Base-by-base conservation (phyloP, 2,113 vertebrate genomes). In the Paratilapia polleni region DNA sequence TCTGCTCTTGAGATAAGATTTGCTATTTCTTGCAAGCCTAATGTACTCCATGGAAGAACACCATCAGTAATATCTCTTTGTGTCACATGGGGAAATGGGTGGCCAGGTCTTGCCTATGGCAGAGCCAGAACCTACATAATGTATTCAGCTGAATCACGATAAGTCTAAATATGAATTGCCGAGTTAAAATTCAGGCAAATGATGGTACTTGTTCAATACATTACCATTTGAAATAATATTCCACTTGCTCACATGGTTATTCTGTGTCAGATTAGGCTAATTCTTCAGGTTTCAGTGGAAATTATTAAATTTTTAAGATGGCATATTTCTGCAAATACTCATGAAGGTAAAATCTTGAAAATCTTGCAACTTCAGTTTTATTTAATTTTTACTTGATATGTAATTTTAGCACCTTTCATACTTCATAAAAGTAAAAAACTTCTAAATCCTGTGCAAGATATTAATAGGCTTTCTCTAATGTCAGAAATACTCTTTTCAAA, bases 1-100 rank as follows among this genome's bases (percentile, higher is more conserved):
- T 85, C 89, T 88, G 83, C 78, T 89, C 76, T 77, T 80, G 63
- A 70, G 86, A 92, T 87, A 87, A 91, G 86, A 90, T 83, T 78
- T 87, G 63, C 77, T 86, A 86, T 82, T 87, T 88, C 81, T 70
- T 81, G 86, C 79, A 75, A 84, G 75, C 34, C 34, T 78, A 77
- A 85, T 88, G 80, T 83, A 78, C 86, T 93, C 85, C 52, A 86
- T 78, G 66, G 74, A 79, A 28, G 80, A 88, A 83, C 86, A 64
- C 77, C 85, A 91, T 82, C 83, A 89, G 83, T 88, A 81, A 84
- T 89, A 89, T 90, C 56, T 6, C 19, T 83, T 43, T 58, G 70
- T 77, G 77, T 85, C 75, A 77, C 12, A 77, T 2, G 5, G 58
- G 66, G n/a, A 86, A 82, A 83, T 63, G 78, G 59, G 73, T 83